Evolutionary conservation across 2,797 vertebrate genomes (phyloP).

Genomic region (Tympanoctomys barrerae): DNA sequence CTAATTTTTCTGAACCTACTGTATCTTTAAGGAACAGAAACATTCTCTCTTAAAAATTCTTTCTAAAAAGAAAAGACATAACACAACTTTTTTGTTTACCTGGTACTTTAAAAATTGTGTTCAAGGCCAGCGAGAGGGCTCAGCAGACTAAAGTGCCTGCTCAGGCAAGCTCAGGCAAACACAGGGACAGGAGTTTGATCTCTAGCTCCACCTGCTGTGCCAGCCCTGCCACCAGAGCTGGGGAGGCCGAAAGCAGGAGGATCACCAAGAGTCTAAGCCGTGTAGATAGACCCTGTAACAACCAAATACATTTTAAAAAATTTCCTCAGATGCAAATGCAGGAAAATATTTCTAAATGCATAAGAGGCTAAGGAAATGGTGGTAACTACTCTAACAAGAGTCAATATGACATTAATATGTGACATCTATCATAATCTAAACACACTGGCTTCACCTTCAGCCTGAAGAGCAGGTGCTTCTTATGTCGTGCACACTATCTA

Average conservation of each 20-base stretch:
- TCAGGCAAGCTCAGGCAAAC: no score
- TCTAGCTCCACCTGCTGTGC: no score
- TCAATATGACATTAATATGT: background rate
- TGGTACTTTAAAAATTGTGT: background rate
- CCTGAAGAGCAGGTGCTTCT: background rate
- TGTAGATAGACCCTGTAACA: no score
- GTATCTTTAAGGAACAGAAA: background rate
- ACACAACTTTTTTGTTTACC: background rate
- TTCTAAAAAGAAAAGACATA: background rate
- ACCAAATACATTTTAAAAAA: background rate
- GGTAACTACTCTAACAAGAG: background rate
- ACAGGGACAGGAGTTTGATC: no score
- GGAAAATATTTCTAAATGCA: background rate
- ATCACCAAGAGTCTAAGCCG: no score
- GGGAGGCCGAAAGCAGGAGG: no score
- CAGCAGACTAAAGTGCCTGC: no score
- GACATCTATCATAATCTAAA: background rate
- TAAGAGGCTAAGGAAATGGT: constrained; percentile 6
- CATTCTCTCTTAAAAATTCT: background rate
- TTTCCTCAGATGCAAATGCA: background rate
- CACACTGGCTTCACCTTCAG: background rate
- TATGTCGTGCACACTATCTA: background rate
- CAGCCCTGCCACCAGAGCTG: no score
- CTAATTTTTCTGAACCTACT: no score
- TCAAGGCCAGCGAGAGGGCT: no score